Evolutionary conservation across 1,140 invertebrate genomes (phyloP).

Genomic region (Drosophila athabasca): DNA sequence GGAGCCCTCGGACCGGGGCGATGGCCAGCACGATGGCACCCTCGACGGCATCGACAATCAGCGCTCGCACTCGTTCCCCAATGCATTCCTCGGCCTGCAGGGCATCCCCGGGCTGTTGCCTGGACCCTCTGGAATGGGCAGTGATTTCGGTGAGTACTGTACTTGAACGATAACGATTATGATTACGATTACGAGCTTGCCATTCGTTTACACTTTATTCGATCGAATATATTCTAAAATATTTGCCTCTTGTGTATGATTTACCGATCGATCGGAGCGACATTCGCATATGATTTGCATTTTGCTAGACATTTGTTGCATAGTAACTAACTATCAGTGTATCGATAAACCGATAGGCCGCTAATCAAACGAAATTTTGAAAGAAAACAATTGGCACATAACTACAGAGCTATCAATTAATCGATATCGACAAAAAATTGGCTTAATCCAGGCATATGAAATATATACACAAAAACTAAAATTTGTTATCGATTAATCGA

Average conservation of each 20-base stretch:
- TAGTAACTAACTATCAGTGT: conserved; percentile 64
- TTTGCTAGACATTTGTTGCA: conserved; percentile 49
- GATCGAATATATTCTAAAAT: conserved; percentile 39
- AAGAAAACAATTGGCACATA: conserved; percentile 42
- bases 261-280: conserved; percentile 49
- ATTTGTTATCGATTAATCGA: conserved; percentile 43
- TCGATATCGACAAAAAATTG: conserved; percentile 32
- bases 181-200: conserved; percentile 37
- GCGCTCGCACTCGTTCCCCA: conserved; percentile 88
- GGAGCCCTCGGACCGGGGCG: conserved; percentile 87
- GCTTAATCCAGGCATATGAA: not conserved
- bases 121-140: conserved; percentile 91
- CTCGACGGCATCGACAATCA: conserved; percentile 85
- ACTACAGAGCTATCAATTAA: too few species aligned
- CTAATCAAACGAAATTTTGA: not conserved
- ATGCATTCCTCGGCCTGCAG: conserved; percentile 89
- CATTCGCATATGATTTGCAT: conserved; percentile 73
- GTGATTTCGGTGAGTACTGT: conserved; percentile 93
- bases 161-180: not conserved
- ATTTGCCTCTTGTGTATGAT: conserved; percentile 78
- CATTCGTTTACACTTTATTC: conserved; percentile 51
- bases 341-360: conserved; percentile 67
- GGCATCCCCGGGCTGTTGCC: conserved; percentile 90
- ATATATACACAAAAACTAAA: not conserved
- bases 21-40: conserved; percentile 83